Conservation (phyloP, 2,888 invertebrate genomes). For the Dascillus cervinus region DNA sequence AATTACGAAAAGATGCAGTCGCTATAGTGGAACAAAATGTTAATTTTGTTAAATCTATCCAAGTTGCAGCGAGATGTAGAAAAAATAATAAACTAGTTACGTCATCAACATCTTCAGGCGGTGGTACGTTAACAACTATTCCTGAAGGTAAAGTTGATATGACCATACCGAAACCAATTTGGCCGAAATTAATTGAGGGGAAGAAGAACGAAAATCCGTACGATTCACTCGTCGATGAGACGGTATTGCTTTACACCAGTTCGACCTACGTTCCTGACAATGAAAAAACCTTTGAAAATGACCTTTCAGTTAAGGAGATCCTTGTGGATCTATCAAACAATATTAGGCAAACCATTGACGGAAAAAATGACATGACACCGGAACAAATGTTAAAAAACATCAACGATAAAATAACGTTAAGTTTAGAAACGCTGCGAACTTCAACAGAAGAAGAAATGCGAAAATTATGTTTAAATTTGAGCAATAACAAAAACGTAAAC, state of each 20-base stretch:
- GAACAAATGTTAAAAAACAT: conserved; percentile 40
- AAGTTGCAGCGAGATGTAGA: conserved; percentile 26
- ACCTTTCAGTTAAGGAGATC: conserved; percentile 36
- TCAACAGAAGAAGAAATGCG: conserved; percentile 41
- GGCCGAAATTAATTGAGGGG: conserved; percentile 27
- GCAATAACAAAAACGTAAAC: conserved; percentile 36
- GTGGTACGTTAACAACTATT: conserved; percentile 40
- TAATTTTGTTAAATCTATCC: conserved; percentile 37
- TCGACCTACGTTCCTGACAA: conserved; percentile 27
- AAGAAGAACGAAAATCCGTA: conserved; percentile 22
- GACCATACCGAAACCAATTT: conserved; percentile 40
- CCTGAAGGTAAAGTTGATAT: conserved; percentile 43
- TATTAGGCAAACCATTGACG: conserved; percentile 38
- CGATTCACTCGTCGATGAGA: conserved; percentile 40
- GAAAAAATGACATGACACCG: conserved; percentile 28
- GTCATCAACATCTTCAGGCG: conserved; percentile 28
- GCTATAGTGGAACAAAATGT: conserved; percentile 38
- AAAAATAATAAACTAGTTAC: conserved; percentile 29
- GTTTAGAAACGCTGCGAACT: conserved; percentile 32
- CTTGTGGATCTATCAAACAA: conserved; percentile 38
- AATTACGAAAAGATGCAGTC: conserved; percentile 30
- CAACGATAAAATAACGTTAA: conserved; percentile 34
- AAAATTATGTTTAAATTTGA: conserved; percentile 37
- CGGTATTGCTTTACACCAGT: conserved; percentile 37
- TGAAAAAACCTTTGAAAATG: conserved; percentile 6